Percentiles rank a stretch among this genome's conserved stretches.
Conservation (phyloP, 2,888 invertebrate genomes). For the Pyralis farinalis region DNA sequence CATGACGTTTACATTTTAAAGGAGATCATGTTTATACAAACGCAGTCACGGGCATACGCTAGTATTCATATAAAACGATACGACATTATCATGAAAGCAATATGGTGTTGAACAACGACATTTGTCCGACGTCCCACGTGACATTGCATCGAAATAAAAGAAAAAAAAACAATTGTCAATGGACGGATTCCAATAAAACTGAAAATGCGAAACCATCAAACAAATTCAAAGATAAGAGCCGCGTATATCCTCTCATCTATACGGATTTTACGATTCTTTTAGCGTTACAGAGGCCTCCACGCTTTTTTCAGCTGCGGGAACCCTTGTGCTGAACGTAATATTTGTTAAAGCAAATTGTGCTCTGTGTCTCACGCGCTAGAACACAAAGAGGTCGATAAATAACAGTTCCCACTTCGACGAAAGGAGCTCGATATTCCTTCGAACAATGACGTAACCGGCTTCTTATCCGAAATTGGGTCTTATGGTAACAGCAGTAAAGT, state of each 20-base stretch:
- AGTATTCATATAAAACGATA: no score
- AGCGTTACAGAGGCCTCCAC: constrained; percentile 2
- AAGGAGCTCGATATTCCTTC: constrained; percentile 27
- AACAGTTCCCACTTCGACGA: constrained; percentile 14
- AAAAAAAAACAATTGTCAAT: constrained; percentile 20
- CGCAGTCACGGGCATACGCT: no score
- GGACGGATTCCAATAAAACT: constrained; percentile 18
- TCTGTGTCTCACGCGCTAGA: constrained; percentile 24
- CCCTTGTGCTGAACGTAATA: constrained; percentile 10
- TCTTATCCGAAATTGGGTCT: constrained; percentile 24
- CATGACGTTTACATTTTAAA: no score
- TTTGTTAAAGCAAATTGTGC: constrained; percentile 10
- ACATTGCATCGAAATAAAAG: not conserved
- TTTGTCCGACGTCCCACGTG: no score
- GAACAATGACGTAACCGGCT: constrained; percentile 33
- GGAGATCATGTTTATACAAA: no score
- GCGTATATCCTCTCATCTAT: constrained; percentile 20
- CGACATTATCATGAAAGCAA: no score
- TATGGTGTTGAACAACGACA: no score
- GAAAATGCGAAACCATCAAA: constrained; percentile 18
- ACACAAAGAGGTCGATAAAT: constrained; percentile 21
- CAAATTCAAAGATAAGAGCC: constrained; percentile 18
- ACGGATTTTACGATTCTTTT: constrained; percentile 21
- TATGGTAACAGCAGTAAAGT: constrained; percentile 20
- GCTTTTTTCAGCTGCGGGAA: constrained; percentile 9